Conservation (phyloP, 2,797 vertebrate genomes). For the Chelon labrosus region DNA sequence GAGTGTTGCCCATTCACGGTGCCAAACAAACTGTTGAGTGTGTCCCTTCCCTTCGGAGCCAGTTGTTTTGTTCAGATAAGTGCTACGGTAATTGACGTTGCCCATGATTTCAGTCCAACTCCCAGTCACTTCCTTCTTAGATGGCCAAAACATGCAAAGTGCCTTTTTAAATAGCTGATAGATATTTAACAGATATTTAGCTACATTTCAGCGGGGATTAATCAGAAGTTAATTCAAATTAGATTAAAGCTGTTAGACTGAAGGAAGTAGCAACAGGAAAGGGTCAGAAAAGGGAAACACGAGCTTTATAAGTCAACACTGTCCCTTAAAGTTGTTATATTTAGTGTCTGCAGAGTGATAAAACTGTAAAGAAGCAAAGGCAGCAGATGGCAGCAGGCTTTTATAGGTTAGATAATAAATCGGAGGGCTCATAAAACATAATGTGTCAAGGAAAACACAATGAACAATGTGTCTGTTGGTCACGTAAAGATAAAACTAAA, state of each 20-base stretch:
- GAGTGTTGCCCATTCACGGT: slow-evolving; percentile 5
- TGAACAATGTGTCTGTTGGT: slow-evolving; percentile 20
- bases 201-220: slow-evolving; percentile 29
- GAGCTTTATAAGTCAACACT: not conserved
- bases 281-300: not conserved
- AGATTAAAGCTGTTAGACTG: slow-evolving; percentile 1
- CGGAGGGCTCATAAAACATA: slow-evolving; percentile 34
- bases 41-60: slow-evolving; percentile 36
- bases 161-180: slow-evolving; percentile 70
- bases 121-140: slow-evolving; percentile 31
- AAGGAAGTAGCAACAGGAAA: not conserved
- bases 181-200: slow-evolving; percentile 35
- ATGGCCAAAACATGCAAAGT: slow-evolving; percentile 67
- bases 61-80: slow-evolving; percentile 27
- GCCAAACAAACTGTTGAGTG: slow-evolving; percentile 34
- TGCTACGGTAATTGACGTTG: slow-evolving; percentile 9
- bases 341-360: slow-evolving; percentile 13
- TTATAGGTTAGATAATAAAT: slow-evolving; percentile 30
- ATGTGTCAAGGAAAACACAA: slow-evolving; percentile 16
- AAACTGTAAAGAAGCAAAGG: slow-evolving; percentile 1
- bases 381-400: not conserved
- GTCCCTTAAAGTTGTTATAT: not conserved
- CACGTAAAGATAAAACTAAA: slow-evolving; percentile 3
- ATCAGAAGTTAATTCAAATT: slow-evolving; percentile 11
- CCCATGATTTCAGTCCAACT: slow-evolving; percentile 23